A percentile compares a stretch with the other conserved stretches of the same genome.
These are phyloP conservation scores for Epizoanthus ramosus DNA, from an alignment of 92 coral and sea anemone genomes.

Conservation along the genomic window DNA sequence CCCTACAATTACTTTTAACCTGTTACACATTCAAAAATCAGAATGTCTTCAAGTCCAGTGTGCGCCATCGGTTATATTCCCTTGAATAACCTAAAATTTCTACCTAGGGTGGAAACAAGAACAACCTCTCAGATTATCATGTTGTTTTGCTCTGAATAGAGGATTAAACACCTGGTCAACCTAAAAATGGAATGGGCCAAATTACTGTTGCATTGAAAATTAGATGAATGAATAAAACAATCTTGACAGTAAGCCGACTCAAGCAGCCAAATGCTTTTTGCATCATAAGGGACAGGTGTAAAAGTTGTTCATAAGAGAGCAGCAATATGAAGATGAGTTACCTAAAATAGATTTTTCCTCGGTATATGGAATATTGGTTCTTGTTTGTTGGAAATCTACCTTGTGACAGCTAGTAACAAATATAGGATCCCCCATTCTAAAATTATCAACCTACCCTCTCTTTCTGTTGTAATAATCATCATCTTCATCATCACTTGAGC, in stretches of 20 bases:
- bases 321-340: no score
- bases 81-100: constrained; percentile 93
- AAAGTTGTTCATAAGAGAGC: background rate
- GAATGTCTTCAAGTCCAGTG: constrained; percentile 92
- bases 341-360: no score
- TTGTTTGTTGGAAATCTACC: no score
- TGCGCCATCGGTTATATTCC: constrained; percentile 78
- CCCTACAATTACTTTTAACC: constrained; percentile 68
- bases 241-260: background rate
- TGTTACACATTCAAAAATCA: constrained; percentile 89
- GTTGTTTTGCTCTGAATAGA: constrained; percentile 34
- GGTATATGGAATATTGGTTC: no score
- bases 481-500: constrained; percentile 81
- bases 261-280: background rate
- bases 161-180: constrained; percentile 21
- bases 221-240: background rate
- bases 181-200: constrained; percentile 8
- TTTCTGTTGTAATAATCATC: constrained; percentile 77
- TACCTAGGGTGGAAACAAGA: constrained; percentile 99
- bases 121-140: constrained; percentile 82
- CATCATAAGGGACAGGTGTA: no score
- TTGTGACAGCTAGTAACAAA: background rate
- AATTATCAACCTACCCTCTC: constrained; percentile 62
- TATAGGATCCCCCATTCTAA: background rate
- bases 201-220: background rate